phyloP scores from a whole-genome alignment of 2,797 vertebrate species.

The Cyclopterus lumpus region DNA sequence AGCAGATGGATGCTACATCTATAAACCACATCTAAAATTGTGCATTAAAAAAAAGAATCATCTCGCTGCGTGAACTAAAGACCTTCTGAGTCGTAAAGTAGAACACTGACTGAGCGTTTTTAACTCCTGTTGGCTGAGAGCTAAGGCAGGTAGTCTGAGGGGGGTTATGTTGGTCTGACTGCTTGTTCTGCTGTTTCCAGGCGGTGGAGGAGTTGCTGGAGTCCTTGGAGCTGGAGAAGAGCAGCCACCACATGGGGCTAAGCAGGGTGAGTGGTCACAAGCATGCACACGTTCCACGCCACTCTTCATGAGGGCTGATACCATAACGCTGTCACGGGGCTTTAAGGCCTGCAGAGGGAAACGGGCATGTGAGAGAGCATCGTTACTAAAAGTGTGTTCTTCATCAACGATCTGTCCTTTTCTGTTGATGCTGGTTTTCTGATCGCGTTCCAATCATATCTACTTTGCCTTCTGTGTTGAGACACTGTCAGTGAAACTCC shows the following conservation, averaged over 20 bases:
- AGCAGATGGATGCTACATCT: neutral
- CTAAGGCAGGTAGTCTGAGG: neutral
- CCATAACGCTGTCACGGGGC: neutral
- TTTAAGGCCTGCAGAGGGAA: neutral
- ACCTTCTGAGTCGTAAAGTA: too few species aligned
- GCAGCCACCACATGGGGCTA: conserved; percentile 94
- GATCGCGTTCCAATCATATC: neutral
- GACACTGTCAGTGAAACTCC: neutral
- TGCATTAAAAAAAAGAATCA: neutral
- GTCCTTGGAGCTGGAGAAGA: conserved; percentile 95
- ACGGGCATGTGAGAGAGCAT: neutral
- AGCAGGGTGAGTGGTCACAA: conserved; percentile 87
- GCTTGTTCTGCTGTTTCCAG: conserved; percentile 77
- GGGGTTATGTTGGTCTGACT: conserved; percentile 38
- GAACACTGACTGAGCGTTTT: neutral
- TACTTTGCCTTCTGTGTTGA: neutral
- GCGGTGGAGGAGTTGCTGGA: conserved; percentile 95
- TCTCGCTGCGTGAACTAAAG: neutral
- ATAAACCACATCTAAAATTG: neutral
- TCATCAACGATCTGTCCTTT: neutral
- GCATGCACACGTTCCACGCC: neutral
- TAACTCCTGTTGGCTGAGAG: neutral
- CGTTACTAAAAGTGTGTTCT: neutral
- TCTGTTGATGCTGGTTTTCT: neutral
- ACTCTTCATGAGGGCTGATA: neutral